phyloP scores from a whole-genome alignment of 2,888 invertebrate species.

The Beris chalybata region DNA sequence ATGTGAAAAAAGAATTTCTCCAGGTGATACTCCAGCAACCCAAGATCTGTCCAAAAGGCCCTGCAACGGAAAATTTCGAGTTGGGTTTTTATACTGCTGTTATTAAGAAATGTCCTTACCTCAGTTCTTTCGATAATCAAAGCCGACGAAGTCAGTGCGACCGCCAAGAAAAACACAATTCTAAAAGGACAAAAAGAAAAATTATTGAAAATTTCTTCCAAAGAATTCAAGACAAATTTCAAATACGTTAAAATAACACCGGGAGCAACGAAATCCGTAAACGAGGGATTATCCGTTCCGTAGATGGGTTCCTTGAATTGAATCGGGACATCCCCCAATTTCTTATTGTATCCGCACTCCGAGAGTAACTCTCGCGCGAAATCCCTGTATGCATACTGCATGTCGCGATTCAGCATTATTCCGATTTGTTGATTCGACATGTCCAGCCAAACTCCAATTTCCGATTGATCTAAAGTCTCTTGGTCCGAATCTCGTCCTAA shows the following conservation, averaged over 20 bases:
- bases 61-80: slow-evolving; percentile 40
- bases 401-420: slow-evolving; percentile 81
- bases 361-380: slow-evolving; percentile 76
- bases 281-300: slow-evolving; percentile 85
- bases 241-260: slow-evolving; percentile 87
- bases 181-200: slow-evolving; percentile 58
- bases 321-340: slow-evolving; percentile 84
- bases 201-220: neutral
- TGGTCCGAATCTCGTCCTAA: slow-evolving; percentile 78
- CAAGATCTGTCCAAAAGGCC: slow-evolving; percentile 89
- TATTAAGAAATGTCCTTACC: slow-evolving; percentile 44
- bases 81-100: neutral
- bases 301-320: slow-evolving; percentile 88
- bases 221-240: neutral
- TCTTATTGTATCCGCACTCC: slow-evolving; percentile 78
- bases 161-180: slow-evolving; percentile 94
- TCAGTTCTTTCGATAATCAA: slow-evolving; percentile 89
- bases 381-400: slow-evolving; percentile 82
- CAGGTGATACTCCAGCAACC: slow-evolving; percentile 90
- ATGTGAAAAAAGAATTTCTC: slow-evolving; percentile 91
- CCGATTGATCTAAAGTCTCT: slow-evolving; percentile 83
- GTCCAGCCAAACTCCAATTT: slow-evolving; percentile 86
- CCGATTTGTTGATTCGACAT: slow-evolving; percentile 97
- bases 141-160: slow-evolving; percentile 89
- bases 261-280: slow-evolving; percentile 95